Evolutionary conservation across 2,888 invertebrate species (phyloP).

Genomic region (Eristalis arbustorum): DNA sequence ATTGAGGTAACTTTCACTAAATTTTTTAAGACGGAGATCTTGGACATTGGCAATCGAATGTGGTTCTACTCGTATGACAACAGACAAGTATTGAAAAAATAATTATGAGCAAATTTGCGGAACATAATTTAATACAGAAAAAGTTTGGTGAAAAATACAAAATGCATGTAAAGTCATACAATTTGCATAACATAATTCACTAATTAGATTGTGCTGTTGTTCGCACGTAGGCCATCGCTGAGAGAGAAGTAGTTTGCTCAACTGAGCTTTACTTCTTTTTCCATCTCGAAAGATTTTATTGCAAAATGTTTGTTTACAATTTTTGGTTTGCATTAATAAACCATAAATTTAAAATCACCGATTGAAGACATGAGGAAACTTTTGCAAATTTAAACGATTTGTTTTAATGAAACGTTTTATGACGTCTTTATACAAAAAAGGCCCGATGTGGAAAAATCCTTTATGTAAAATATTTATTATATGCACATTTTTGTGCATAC

Average conservation of each 20-base stretch:
- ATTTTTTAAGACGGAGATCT: conserved; percentile 15
- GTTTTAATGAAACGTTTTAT: background rate
- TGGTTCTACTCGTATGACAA: conserved; percentile 56
- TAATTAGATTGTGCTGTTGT: conserved; percentile 10
- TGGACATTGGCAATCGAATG: conserved; percentile 17
- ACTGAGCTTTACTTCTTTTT: background rate
- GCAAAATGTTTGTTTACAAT: conserved; percentile 55
- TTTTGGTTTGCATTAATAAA: conserved; percentile 8
- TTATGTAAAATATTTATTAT: too few relatives aligned
- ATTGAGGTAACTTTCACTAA: conserved; percentile 56
- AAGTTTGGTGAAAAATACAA: background rate
- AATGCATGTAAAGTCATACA: conserved; percentile 41
- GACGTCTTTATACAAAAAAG: background rate
- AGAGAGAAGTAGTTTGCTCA: conserved; percentile 28
- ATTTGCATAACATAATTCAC: conserved; percentile 49
- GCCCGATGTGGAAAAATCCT: background rate
- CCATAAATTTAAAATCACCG: conserved; percentile 31
- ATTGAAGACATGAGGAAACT: conserved; percentile 35
- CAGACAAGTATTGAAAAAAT: conserved; percentile 21
- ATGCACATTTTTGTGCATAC: too few relatives aligned
- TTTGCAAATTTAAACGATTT: conserved; percentile 46
- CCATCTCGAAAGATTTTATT: conserved; percentile 15
- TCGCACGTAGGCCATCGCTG: conserved; percentile 56
- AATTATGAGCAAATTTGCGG: conserved; percentile 36
- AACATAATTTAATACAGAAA: background rate